Conservation (phyloP, 2,797 vertebrate genomes). For the Thripadectes ignobilis region DNA sequence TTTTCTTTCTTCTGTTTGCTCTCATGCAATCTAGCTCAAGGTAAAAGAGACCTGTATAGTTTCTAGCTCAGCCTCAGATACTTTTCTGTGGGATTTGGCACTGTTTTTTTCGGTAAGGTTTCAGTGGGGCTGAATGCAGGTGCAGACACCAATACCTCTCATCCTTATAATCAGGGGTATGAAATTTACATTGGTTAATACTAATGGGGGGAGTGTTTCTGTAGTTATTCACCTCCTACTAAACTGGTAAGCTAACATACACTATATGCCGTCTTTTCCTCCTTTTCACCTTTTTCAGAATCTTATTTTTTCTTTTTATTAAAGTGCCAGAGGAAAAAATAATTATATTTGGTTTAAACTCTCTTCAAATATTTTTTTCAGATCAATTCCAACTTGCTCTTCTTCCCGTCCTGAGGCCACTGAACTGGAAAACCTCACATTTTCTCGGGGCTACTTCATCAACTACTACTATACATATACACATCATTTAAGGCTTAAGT, state of each 20-base stretch:
- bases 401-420: background rate
- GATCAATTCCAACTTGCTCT: background rate
- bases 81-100: background rate
- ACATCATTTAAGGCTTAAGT: constrained; percentile 43
- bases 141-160: background rate
- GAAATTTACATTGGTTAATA: background rate
- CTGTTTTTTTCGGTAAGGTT: background rate
- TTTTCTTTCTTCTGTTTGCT: background rate
- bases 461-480: background rate
- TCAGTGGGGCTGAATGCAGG: background rate
- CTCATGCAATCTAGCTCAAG: background rate
- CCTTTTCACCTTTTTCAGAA: background rate
- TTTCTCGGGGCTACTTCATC: constrained; percentile 5
- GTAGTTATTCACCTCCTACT: background rate
- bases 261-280: background rate
- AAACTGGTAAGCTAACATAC: background rate
- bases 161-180: background rate
- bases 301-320: background rate
- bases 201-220: background rate
- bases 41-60: background rate
- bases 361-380: background rate
- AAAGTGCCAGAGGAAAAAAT: background rate
- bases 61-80: background rate
- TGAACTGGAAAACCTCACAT: background rate
- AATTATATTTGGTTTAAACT: background rate